These are phyloP conservation scores for Cygnus olor DNA, from an alignment of 2,797 vertebrate genomes.

Conservation along the genomic window DNA sequence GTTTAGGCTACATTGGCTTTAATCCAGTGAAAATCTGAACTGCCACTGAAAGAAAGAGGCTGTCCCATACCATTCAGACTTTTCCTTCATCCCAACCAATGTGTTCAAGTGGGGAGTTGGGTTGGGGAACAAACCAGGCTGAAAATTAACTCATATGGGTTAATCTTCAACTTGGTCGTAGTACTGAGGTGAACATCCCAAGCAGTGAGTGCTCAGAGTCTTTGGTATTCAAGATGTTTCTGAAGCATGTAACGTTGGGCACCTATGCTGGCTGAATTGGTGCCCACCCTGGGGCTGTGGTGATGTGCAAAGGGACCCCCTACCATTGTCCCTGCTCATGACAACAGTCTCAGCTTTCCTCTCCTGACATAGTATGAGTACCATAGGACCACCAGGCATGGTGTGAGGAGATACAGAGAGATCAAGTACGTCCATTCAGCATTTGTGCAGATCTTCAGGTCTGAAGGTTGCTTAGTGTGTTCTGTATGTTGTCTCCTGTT, in stretches of 20 bases:
- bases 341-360: neutral
- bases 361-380: neutral
- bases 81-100: neutral
- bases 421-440: neutral
- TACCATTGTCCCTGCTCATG: too few species aligned
- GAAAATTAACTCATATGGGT: constrained; percentile 19
- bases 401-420: too few species aligned
- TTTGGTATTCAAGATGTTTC: neutral
- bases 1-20: neutral
- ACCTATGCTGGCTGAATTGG: rapidly evolving
- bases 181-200: rapidly evolving
- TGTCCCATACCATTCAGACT: rapidly evolving
- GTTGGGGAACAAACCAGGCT: neutral
- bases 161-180: constrained; percentile 1
- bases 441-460: neutral
- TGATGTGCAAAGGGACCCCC: neutral
- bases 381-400: neutral
- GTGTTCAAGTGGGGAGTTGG: neutral
- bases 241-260: rapidly evolving
- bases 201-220: neutral
- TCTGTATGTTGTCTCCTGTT: neutral
- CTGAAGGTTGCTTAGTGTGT: neutral
- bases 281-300: neutral
- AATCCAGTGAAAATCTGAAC: neutral
- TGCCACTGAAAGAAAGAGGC: neutral